Percentiles rank a stretch among this genome's conserved stretches.
phyloP scores from a whole-genome alignment of 2,888 invertebrate species.

The Tetanocera ferruginea region DNA sequence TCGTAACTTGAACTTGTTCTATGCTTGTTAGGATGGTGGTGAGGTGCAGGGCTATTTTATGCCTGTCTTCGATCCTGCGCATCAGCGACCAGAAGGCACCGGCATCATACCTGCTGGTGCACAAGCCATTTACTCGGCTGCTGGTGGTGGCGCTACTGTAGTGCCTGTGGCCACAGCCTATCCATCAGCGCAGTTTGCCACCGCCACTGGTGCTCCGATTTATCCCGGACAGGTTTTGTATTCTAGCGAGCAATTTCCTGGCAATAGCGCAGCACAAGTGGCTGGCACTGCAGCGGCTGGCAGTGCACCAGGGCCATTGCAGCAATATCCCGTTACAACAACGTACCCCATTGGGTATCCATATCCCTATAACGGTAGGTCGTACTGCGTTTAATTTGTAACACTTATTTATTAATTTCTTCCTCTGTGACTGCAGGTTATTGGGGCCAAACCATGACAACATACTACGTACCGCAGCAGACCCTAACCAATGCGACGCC shows the following conservation, averaged over 20 bases:
- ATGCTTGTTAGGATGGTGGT: slow-evolving; percentile 59
- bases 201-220: slow-evolving; percentile 63
- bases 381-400: not conserved
- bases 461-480: slow-evolving; percentile 69
- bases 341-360: slow-evolving; percentile 69
- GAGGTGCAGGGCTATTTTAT: slow-evolving; percentile 69
- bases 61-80: slow-evolving; percentile 68
- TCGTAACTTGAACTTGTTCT: not conserved
- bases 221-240: slow-evolving; percentile 70
- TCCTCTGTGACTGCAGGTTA: slow-evolving; percentile 53
- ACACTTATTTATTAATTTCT: not conserved
- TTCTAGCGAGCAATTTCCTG: slow-evolving; percentile 66
- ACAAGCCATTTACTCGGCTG: slow-evolving; percentile 65
- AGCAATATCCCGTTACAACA: slow-evolving; percentile 66
- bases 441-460: slow-evolving; percentile 68
- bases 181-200: slow-evolving; percentile 65
- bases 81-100: slow-evolving; percentile 62
- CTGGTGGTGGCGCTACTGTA: slow-evolving; percentile 61
- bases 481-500: slow-evolving; percentile 59
- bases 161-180: slow-evolving; percentile 67
- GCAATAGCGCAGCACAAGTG: slow-evolving; percentile 55
- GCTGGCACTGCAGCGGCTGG: slow-evolving; percentile 57
- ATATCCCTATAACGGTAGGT: slow-evolving; percentile 67
- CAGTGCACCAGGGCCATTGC: slow-evolving; percentile 57
- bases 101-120: slow-evolving; percentile 62